phyloP scores from a whole-genome alignment of 2,797 vertebrate species.

The Calcarius lapponicus region DNA sequence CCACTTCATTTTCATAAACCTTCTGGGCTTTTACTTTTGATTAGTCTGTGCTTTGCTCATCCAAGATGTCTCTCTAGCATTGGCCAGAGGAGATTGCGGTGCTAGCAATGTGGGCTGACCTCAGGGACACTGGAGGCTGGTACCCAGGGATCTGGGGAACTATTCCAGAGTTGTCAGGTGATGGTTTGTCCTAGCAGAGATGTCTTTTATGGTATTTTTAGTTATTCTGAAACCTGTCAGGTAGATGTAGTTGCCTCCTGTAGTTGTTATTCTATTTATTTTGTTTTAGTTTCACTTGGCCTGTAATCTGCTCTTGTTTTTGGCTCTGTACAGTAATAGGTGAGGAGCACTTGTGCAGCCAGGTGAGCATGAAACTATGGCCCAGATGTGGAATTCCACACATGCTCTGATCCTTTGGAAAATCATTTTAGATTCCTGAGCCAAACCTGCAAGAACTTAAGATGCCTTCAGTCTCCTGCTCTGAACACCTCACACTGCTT shows the following conservation, averaged over 20 bases:
- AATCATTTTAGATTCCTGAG: not conserved
- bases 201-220: not conserved
- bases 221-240: not conserved
- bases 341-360: not conserved
- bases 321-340: not conserved
- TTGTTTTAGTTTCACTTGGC: not conserved
- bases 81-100: not conserved
- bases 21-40: not conserved
- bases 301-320: not conserved
- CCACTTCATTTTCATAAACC: not conserved
- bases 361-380: not conserved
- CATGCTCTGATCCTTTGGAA: not conserved
- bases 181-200: not conserved
- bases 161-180: too few relatives aligned
- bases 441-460: not conserved
- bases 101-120: not conserved
- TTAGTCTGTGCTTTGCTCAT: not conserved
- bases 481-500: not conserved
- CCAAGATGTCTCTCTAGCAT: rapidly evolving
- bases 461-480: not conserved
- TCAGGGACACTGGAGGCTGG: rapidly evolving
- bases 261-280: not conserved
- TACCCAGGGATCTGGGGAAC: not conserved
- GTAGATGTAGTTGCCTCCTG: not conserved
- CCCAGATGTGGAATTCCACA: not conserved